phyloP scores from a whole-genome alignment of 2,113 vertebrate species.

The Phalacrocorax brasilianus region DNA sequence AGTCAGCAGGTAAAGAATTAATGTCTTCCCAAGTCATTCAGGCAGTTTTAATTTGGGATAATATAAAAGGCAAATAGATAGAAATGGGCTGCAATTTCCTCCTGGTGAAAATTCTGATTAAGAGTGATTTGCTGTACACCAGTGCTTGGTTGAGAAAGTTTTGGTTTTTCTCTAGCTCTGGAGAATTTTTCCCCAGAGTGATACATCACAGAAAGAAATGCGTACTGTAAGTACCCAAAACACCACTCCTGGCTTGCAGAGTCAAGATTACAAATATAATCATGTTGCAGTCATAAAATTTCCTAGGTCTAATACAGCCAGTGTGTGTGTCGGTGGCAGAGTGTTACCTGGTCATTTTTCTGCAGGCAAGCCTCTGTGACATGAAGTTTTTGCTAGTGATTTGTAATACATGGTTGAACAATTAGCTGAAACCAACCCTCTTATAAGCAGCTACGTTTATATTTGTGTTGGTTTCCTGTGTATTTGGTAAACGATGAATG shows the following conservation, averaged over 20 bases:
- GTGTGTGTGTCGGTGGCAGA: neutral
- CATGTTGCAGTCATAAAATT: neutral
- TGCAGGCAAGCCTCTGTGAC: neutral
- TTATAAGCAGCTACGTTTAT: neutral
- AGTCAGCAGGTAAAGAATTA: neutral
- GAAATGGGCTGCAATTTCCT: neutral
- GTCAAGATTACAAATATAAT: neutral
- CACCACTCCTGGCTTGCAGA: neutral
- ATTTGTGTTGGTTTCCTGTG: neutral
- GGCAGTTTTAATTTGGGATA: neutral
- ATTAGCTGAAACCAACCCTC: neutral
- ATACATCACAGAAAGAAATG: neutral
- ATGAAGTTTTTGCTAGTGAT: neutral
- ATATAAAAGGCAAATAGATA: neutral
- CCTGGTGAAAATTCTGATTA: neutral
- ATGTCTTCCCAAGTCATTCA: neutral
- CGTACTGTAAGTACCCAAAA: neutral
- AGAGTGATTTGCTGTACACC: neutral
- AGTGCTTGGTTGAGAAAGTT: neutral
- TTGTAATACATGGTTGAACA: neutral
- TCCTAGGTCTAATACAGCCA: neutral
- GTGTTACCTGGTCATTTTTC: neutral
- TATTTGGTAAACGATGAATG: neutral
- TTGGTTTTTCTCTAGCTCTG: neutral
- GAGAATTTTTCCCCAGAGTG: neutral